These are phyloP conservation scores for Trypoxylus dichotomus DNA, from an alignment of 1,140 invertebrate species.

Conservation along the genomic window DNA sequence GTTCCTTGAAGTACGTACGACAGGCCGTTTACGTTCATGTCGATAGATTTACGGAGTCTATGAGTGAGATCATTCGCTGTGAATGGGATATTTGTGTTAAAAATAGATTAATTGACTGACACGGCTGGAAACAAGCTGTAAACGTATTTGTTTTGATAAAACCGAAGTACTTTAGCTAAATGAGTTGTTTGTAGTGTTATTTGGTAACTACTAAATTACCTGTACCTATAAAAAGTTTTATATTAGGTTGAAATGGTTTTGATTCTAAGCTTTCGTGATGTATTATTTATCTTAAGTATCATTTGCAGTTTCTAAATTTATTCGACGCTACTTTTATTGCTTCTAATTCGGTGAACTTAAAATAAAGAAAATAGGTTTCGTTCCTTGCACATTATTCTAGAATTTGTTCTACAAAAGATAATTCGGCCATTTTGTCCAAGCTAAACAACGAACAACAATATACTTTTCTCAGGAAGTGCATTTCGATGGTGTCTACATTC, in stretches of 20 bases:
- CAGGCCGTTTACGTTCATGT: not conserved
- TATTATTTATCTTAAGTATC: too few relatives aligned
- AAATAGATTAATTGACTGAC: conserved; percentile 7
- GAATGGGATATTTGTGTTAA: not conserved
- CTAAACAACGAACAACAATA: too few relatives aligned
- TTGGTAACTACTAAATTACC: not conserved
- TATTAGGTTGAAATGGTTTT: not conserved
- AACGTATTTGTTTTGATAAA: conserved; percentile 4
- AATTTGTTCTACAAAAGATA: too few relatives aligned
- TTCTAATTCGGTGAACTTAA: too few relatives aligned
- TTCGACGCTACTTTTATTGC: too few relatives aligned
- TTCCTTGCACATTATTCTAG: too few relatives aligned
- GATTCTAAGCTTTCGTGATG: not conserved
- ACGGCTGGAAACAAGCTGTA: not conserved
- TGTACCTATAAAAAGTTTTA: not conserved
- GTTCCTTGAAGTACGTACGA: not conserved
- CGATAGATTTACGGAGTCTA: not conserved
- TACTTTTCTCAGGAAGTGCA: too few relatives aligned
- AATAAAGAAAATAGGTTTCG: too few relatives aligned
- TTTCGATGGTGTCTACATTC: too few relatives aligned
- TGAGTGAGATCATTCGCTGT: not conserved
- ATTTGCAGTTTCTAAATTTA: too few relatives aligned
- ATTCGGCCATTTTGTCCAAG: too few relatives aligned
- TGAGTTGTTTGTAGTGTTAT: not conserved
- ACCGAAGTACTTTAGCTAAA: not conserved